Conservation (phyloP, 2,797 vertebrate genomes). For the Enteromius treurensis region DNA sequence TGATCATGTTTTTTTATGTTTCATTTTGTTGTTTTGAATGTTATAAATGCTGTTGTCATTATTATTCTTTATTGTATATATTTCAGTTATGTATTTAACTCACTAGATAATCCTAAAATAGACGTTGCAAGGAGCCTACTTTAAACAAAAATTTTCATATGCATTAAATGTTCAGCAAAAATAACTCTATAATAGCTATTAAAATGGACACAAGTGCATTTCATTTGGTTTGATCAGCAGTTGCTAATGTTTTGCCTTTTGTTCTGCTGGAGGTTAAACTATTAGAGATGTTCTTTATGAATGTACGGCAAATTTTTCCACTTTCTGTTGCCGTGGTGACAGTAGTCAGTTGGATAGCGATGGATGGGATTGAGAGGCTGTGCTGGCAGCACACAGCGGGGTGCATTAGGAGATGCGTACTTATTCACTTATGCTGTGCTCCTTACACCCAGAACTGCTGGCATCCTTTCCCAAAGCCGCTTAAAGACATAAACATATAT, state of each 20-base stretch:
- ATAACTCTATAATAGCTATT: background rate
- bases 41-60: too few relatives aligned
- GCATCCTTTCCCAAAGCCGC: background rate
- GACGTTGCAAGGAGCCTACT: too few relatives aligned
- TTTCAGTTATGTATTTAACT: background rate
- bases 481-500: conserved; percentile 20
- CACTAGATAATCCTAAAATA: background rate
- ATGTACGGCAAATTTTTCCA: conserved; percentile 29
- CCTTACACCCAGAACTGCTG: conserved; percentile 24
- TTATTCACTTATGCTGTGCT: conserved; percentile 34
- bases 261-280: conserved; percentile 3
- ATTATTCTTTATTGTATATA: background rate
- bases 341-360: conserved; percentile 10
- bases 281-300: conserved; percentile 19
- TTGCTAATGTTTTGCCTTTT: conserved; percentile 17
- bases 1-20: too few relatives aligned
- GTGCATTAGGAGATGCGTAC: conserved; percentile 34
- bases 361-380: conserved; percentile 21
- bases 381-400: conserved; percentile 29
- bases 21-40: too few relatives aligned
- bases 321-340: conserved; percentile 49
- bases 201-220: background rate
- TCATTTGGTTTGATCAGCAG: conserved; percentile 12
- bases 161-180: background rate
- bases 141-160: background rate